These are phyloP conservation scores for Pomatostomus ruficeps DNA, from an alignment of 2,113 vertebrate genomes.

Conservation along the genomic window DNA sequence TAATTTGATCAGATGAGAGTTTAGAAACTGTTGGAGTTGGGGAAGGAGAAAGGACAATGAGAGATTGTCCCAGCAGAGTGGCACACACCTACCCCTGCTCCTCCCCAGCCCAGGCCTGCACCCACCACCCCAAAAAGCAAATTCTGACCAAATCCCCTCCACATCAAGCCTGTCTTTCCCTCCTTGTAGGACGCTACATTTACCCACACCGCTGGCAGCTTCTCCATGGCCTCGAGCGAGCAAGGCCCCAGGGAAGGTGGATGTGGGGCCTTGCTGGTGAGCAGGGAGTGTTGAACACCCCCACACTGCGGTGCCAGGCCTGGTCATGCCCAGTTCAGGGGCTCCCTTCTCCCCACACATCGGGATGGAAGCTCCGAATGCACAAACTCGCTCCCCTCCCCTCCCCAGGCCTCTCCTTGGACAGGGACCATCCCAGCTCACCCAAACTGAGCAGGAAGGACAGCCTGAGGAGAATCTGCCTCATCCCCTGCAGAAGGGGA, in stretches of 20 bases:
- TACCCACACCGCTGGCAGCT: neutral
- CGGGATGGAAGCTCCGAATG: neutral
- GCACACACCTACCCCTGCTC: neutral
- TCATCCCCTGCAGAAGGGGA: neutral
- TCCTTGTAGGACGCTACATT: neutral
- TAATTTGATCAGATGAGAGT: neutral
- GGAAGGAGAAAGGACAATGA: neutral
- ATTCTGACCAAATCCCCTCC: neutral
- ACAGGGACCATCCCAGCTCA: neutral
- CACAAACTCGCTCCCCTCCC: accelerated
- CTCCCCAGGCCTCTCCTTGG: neutral
- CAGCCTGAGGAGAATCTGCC: neutral
- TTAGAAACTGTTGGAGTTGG: neutral
- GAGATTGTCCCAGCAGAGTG: neutral
- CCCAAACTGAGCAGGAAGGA: neutral
- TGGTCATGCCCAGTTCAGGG: neutral
- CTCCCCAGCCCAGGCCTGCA: neutral
- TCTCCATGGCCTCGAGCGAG: neutral
- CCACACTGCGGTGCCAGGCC: neutral
- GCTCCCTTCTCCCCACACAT: neutral
- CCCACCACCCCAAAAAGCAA: neutral
- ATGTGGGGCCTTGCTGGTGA: neutral
- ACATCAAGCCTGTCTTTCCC: neutral
- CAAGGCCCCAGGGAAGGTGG: neutral
- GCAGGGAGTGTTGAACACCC: accelerated